These are phyloP conservation scores for Mesitornis unicolor DNA, from an alignment of 2,113 vertebrate species.

Conservation along the genomic window DNA sequence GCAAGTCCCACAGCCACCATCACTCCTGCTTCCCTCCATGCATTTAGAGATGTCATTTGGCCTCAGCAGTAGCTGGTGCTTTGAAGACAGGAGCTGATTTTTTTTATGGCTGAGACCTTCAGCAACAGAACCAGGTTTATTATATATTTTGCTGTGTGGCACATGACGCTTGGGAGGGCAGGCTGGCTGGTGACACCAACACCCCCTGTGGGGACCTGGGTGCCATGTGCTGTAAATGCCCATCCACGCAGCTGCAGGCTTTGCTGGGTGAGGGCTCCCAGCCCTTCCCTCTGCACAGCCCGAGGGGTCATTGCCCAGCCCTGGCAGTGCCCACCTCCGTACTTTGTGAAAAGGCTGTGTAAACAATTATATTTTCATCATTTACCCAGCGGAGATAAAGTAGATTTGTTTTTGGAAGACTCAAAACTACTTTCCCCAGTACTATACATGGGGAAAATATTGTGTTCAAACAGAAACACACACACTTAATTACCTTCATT, in stretches of 20 bases:
- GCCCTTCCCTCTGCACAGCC: not conserved
- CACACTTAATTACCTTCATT: not conserved
- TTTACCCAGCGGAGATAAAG: not conserved
- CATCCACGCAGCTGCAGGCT: accelerated
- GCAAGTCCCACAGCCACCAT: not conserved
- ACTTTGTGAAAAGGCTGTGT: not conserved
- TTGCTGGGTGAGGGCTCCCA: not conserved
- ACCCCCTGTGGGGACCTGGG: not conserved
- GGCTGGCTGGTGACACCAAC: not conserved
- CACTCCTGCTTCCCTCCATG: not conserved
- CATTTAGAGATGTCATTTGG: not conserved
- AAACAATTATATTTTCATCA: not conserved
- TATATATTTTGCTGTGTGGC: not conserved
- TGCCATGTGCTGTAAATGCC: not conserved
- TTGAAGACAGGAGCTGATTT: not conserved
- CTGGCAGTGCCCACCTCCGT: not conserved
- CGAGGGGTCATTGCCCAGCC: not conserved
- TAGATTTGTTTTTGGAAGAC: not conserved
- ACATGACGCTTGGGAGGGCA: not conserved
- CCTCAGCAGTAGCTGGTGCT: not conserved
- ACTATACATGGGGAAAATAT: not conserved
- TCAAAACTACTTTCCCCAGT: not conserved
- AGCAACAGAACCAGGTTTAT: not conserved
- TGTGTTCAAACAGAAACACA: not conserved
- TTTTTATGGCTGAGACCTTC: not conserved